Evolutionary conservation across 2,797 vertebrate species (phyloP), one percentile per base, ranked within the genome.

Genomic region (Cephalopachus bancanus): DNA sequence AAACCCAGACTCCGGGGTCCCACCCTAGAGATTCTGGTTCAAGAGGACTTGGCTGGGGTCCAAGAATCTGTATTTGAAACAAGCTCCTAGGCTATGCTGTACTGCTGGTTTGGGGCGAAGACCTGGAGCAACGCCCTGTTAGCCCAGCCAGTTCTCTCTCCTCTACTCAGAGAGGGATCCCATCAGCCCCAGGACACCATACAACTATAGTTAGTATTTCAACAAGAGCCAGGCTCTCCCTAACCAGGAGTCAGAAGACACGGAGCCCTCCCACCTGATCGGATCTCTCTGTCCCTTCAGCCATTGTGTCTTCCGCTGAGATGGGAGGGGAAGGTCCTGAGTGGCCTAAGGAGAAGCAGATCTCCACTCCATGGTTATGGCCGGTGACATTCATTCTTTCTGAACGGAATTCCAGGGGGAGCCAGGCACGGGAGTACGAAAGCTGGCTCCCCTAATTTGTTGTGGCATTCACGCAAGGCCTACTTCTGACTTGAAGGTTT

Each of bases 401-500:
- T 94, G 91, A 98, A 96, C 59, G 79, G 96, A 96, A 98, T 97
- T 97, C 97, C 93, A 62, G 74, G 91, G 97, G 95, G 93, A 90
- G 87, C 96, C 37, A 20, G 93, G 26, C 96, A 20, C 16, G 14
- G 59, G 93, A 87, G 95, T 62, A 93, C 0, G 55, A 10, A 4
- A 4, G n/a, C 83, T 0, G 1, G 91, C 65, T 96, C 90, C 91
- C 92, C 91, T 98, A 96, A 98, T 97, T 98, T 33, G 9, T 6
- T 76, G 91, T 97, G 98, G 95, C 96, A 96, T 86, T 98, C 5
- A 15, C 80, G 92, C 78, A 91, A 93, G 90, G 86, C 93, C 96
- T 98, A 55, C 71, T 96, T 98, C 97, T 95, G 89, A 97, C 94
- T 98, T 84, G 88, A 97, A 98, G 92, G 72, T 96, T 97, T 98